Conservation (phyloP, 2,113 vertebrate genomes). For the Diglossa brunneiventris region DNA sequence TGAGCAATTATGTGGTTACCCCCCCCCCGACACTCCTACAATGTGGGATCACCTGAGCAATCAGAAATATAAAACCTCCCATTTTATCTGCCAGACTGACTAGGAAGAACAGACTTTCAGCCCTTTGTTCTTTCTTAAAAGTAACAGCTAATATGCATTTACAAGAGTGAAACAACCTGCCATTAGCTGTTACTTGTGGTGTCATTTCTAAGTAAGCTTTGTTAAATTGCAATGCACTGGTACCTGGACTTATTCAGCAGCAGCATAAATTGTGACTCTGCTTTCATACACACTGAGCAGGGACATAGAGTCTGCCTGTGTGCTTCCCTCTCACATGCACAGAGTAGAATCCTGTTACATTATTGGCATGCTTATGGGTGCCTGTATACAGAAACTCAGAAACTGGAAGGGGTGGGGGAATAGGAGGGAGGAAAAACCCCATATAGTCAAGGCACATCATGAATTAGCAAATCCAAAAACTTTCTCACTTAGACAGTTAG, state of each 20-base stretch:
- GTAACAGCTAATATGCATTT: background rate
- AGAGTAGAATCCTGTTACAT: background rate
- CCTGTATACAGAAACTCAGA: background rate
- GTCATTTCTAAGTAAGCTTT: background rate
- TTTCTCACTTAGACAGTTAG: background rate
- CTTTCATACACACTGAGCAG: background rate
- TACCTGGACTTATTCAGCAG: background rate
- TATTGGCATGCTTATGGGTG: background rate
- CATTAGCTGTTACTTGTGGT: background rate
- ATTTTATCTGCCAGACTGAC: background rate
- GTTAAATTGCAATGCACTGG: background rate
- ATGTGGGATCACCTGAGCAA: background rate
- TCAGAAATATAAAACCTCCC: background rate
- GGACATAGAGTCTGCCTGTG: background rate
- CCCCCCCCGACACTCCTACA: too few relatives aligned
- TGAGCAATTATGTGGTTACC: background rate
- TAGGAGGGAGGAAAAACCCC: background rate
- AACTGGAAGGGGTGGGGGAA: background rate
- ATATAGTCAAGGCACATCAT: background rate
- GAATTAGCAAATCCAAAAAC: background rate
- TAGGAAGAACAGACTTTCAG: background rate
- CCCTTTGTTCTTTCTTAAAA: background rate
- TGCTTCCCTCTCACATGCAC: background rate
- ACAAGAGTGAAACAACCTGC: background rate
- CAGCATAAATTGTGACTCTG: background rate